Percentiles rank a stretch among this genome's conserved stretches.
Conservation (phyloP, 2,113 vertebrate species). For the Poecilia latipinna region DNA sequence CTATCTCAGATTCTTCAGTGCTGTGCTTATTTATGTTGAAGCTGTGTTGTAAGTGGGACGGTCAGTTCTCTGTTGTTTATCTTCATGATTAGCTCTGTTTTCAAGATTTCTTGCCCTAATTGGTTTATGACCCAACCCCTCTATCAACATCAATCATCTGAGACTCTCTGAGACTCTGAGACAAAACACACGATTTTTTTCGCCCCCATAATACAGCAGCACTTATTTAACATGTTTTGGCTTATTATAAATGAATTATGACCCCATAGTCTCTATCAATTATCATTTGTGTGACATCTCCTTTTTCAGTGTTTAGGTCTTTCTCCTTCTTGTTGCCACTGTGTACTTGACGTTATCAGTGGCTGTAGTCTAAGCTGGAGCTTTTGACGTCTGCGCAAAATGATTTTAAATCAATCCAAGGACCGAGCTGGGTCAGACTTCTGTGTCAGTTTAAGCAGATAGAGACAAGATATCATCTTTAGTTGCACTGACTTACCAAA, state of each 20-base stretch:
- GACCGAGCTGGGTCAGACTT: constrained; percentile 52
- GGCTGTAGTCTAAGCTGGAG: constrained; percentile 78
- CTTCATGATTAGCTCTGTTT: constrained; percentile 15
- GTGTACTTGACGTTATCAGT: constrained; percentile 77
- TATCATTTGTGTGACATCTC: constrained; percentile 70
- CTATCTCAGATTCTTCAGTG: not conserved
- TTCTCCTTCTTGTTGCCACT: constrained; percentile 57
- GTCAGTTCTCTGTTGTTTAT: constrained; percentile 13
- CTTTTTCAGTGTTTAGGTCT: constrained; percentile 73
- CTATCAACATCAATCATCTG: constrained; percentile 25
- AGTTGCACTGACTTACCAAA: constrained; percentile 31
- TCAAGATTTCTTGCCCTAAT: constrained; percentile 34
- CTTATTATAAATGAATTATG: constrained; percentile 47
- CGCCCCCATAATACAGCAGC: not conserved
- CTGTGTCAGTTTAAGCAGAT: constrained; percentile 48
- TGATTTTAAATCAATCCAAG: constrained; percentile 76
- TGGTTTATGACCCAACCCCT: constrained; percentile 23
- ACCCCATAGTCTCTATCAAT: constrained; percentile 47
- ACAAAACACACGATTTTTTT: constrained; percentile 7
- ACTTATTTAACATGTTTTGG: constrained; percentile 17
- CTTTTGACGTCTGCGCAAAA: constrained; percentile 72
- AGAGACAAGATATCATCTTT: constrained; percentile 25
- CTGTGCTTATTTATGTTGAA: constrained; percentile 20
- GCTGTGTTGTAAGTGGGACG: constrained; percentile 5
- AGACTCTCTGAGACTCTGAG: constrained; percentile 24